Evolutionary conservation across 2,113 vertebrate species (phyloP), one percentile per base, ranked within the genome.

Genomic region (Bubalus kerabau): DNA sequence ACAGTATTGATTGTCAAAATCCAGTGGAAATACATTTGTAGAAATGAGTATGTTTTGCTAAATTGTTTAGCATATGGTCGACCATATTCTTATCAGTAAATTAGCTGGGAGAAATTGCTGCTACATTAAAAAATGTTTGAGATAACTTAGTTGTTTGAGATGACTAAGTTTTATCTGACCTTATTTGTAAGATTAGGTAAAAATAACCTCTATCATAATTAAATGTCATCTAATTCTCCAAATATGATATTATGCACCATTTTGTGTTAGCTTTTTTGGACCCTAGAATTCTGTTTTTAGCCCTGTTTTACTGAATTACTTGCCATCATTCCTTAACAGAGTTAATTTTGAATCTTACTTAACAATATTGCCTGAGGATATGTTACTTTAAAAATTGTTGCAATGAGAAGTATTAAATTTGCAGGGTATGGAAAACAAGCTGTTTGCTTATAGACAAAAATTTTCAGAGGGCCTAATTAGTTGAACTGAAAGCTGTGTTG

Each of bases 381-480:
- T 71, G 64, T 48, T 89, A 96, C 76, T 95, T 96, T 83, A 93
- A 96, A 91, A 62, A 23, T 95, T 89, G 95, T 88, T 95, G 43
- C 24, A 93, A 86, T 36, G 54, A 95, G n/a, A 90, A 94, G 9
- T 23, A 84, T 96, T 97, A 95, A 56, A 76, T 91, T 85, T 93
- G n/a, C 54, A 93, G 59, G 50, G 82, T 89, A 57, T 50, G 60
- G 81, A 52, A 95, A 98, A 97, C 81, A 98, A 94, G 60, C 67
- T 92, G 14, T 88, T 96, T 95, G 59, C 82, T 97, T 94, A 24
- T 30, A 93, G 82, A 76, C 76, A 93, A 94, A 96, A 48, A 5
- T 64, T 91, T 98, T 97, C 91, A 93, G 92, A 94, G n/a, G 76
- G 30, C 76, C 91, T 95, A 94, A 96, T 97, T 98, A 98, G 78